Conservation (phyloP, 2,888 invertebrate genomes). For the Abrostola triplasia region DNA sequence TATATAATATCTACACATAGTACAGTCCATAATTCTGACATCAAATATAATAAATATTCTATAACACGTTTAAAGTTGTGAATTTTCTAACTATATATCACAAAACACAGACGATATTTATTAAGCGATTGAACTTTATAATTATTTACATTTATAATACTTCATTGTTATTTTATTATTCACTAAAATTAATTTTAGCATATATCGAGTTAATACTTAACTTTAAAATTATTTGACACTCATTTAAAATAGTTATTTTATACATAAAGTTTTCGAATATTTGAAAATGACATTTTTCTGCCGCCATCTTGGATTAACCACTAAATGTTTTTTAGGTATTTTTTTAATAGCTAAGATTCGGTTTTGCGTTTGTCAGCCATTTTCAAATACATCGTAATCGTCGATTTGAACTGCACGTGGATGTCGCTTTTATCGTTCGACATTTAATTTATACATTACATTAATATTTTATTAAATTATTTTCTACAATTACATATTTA, state of each 20-base stretch:
- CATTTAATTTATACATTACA: slow-evolving; percentile 28
- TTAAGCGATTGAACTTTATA: slow-evolving; percentile 59
- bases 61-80: slow-evolving; percentile 27
- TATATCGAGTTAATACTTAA: slow-evolving; percentile 33
- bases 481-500: slow-evolving; percentile 31
- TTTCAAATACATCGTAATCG: slow-evolving; percentile 47
- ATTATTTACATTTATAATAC: slow-evolving; percentile 51
- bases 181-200: slow-evolving; percentile 38
- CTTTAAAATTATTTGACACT: slow-evolving; percentile 55
- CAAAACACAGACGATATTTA: slow-evolving; percentile 74
- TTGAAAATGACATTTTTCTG: slow-evolving; percentile 34
- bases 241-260: slow-evolving; percentile 45
- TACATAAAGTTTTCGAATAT: slow-evolving; percentile 32
- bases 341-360: neutral
- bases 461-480: slow-evolving; percentile 27
- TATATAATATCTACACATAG: neutral
- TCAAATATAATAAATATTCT: slow-evolving; percentile 19
- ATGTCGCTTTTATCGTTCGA: slow-evolving; percentile 46
- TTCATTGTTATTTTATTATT: slow-evolving; percentile 51
- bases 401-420: slow-evolving; percentile 36
- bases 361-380: slow-evolving; percentile 14
- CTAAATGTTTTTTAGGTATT: neutral
- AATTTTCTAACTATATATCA: slow-evolving; percentile 67
- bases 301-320: slow-evolving; percentile 1
- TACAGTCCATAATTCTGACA: slow-evolving; percentile 18